Percentiles rank a stretch among this genome's conserved stretches.
These are phyloP conservation scores for Cabera pusaria DNA, from an alignment of 2,888 invertebrate genomes.

Conservation along the genomic window DNA sequence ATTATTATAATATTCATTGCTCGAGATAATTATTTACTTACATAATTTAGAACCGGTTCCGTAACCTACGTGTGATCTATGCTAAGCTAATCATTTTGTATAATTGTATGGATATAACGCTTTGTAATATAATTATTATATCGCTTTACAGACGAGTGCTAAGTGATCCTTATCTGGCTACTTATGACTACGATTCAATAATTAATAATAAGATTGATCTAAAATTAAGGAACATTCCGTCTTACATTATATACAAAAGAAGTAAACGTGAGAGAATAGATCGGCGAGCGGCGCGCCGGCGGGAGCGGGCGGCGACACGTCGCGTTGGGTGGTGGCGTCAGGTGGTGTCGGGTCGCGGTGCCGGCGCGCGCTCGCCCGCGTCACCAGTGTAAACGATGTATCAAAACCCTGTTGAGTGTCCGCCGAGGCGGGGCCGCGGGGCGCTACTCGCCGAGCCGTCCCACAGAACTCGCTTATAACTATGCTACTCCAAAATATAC, in stretches of 20 bases:
- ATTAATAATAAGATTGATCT: conserved; percentile 25
- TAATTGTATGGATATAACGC: conserved; percentile 4
- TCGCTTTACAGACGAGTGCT: conserved; percentile 30
- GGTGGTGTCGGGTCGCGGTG: not conserved
- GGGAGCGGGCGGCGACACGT: not conserved
- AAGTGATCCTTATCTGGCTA: conserved; percentile 16
- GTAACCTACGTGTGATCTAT: conserved; percentile 18
- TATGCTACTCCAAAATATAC: conserved; percentile 18
- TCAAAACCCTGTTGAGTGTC: conserved; percentile 25
- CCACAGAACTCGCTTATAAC: conserved; percentile 10
- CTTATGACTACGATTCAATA: conserved; percentile 13
- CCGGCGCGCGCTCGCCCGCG: conserved; percentile 3
- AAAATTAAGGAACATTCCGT: conserved; percentile 31
- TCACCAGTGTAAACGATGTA: conserved; percentile 25
- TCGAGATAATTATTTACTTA: conserved; percentile 21
- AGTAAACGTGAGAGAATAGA: conserved; percentile 24
- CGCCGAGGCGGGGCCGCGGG: conserved; percentile 1
- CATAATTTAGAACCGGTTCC: conserved; percentile 23
- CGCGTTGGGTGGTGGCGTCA: not conserved
- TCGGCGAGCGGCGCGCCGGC: not conserved
- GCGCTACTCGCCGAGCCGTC: conserved; percentile 6
- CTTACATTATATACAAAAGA: conserved; percentile 27
- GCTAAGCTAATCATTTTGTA: conserved; percentile 1
- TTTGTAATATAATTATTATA: no score
- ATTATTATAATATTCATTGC: conserved; percentile 12